Conservation (phyloP, 1,140 invertebrate species). For the Aphidius gifuensis region DNA sequence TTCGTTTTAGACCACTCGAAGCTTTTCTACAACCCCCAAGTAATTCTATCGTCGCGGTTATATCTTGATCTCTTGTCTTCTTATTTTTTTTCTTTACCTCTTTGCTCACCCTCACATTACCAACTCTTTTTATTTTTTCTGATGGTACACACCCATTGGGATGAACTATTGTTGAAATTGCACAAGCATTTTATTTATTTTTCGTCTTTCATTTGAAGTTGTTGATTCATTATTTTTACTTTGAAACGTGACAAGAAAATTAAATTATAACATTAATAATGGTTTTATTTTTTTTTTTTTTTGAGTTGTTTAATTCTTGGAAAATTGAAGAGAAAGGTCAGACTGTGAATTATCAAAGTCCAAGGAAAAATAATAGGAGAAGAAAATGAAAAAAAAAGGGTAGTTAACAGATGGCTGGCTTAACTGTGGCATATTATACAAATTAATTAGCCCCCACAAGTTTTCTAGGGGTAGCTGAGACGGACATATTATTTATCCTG, state of each 20-base stretch:
- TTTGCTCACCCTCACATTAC: not conserved
- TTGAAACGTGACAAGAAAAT: too few relatives aligned
- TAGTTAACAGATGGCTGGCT: constrained; percentile 51
- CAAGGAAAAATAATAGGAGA: not conserved
- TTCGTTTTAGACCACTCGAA: constrained; percentile 39
- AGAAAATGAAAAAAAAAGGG: constrained; percentile 18
- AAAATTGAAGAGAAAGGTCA: too few relatives aligned
- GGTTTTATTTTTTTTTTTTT: too few relatives aligned
- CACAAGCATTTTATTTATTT: too few relatives aligned
- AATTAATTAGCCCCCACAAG: constrained; percentile 46
- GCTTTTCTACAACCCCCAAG: constrained; percentile 34
- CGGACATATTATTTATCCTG: constrained; percentile 51
- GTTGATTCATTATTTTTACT: too few relatives aligned
- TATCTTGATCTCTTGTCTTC: constrained; percentile 45
- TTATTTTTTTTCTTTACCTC: not conserved
- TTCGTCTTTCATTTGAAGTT: too few relatives aligned
- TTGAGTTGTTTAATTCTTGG: too few relatives aligned
- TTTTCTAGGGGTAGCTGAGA: constrained; percentile 31
- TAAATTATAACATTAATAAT: too few relatives aligned
- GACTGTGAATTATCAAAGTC: too few relatives aligned
- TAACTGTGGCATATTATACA: constrained; percentile 55
- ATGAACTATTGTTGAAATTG: too few relatives aligned
- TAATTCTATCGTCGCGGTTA: constrained; percentile 48
- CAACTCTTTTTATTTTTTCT: constrained; percentile 9
- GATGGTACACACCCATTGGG: too few relatives aligned